Evolutionary conservation across 2,888 invertebrate genomes (phyloP), one percentile per base, ranked within the genome.

Genomic region (Buathra laborator): DNA sequence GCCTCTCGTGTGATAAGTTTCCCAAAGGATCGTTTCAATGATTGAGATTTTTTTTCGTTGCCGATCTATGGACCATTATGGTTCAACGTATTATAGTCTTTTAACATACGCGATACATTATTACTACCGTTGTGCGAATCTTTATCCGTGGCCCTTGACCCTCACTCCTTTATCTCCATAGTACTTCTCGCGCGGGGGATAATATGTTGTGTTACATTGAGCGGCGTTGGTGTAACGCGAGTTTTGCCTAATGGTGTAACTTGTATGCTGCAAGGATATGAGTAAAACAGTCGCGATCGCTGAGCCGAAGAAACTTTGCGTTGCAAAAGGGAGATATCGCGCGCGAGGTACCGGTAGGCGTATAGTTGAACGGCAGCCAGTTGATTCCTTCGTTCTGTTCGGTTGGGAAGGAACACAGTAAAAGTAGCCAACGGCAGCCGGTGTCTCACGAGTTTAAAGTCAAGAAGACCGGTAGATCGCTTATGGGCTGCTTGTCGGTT

Each of bases 401-500:
- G 48, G 59, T 24, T 29, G 46, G 24, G 48, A 53, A 68, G 81
- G 59, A 64, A 71, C 81, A 79, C 16, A n/a, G 83, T 53, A 53
- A 74, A 70, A 79, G 76, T 16, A 56, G 82, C 62, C 19, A 62
- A 64, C 66, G 62, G 75, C 81, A 84, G 68, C 74, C 37, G 37
- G 46, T 19, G 70, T 67, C 46, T 64, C 77, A 7, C 53, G 43
- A 24, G 66, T 16, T 76, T 71, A 64, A 59, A 82, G 85, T 77
- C 75, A 72, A 81, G 81, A 87, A 86, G 86, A 87, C 87, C 85
- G 86, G 86, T 85, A 82, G 87, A 90, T 89, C 90, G 90, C 89
- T 90, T 91, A 90, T 89, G 89, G 88, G 86, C 87, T 86, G 88
- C 89, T 88, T 91, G 91, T 91, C 88, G 87, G 86, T 89, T 90